These are phyloP conservation scores for Pelvicachromis taeniatus DNA, from an alignment of 2,113 vertebrate species.

Conservation along the genomic window DNA sequence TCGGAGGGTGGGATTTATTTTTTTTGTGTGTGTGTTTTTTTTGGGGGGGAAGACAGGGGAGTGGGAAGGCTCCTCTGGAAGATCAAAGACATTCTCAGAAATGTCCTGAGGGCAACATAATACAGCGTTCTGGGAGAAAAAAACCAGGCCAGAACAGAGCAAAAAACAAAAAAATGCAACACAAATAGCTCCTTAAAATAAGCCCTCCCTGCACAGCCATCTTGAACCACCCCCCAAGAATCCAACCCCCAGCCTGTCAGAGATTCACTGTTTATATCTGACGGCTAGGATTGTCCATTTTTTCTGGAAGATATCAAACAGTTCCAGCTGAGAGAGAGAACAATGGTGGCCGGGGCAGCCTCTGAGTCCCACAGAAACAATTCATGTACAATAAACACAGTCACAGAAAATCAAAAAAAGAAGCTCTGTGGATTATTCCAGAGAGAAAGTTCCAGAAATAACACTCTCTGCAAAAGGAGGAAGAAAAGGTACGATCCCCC, in stretches of 20 bases:
- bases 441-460: conserved; percentile 57
- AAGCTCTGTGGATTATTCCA: conserved; percentile 53
- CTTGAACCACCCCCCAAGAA: neutral
- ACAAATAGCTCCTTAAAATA: conserved; percentile 39
- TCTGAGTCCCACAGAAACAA: conserved; percentile 54
- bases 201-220: neutral
- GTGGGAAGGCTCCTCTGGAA: conserved; percentile 52
- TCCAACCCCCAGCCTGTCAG: conserved; percentile 23
- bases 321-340: conserved; percentile 63
- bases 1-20: neutral
- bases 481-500: conserved; percentile 22
- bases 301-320: conserved; percentile 31
- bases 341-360: conserved; percentile 71
- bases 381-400: conserved; percentile 62
- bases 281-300: conserved; percentile 43
- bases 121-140: conserved; percentile 67
- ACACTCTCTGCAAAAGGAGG: conserved; percentile 43
- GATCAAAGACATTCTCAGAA: conserved; percentile 73
- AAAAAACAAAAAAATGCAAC: neutral
- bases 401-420: conserved; percentile 57
- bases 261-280: conserved; percentile 41
- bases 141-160: conserved; percentile 33
- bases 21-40: neutral
- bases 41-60: conserved; percentile 53
- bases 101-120: conserved; percentile 66